Base-by-base conservation (phyloP, 2,888 invertebrate genomes). In the Tinea pellionella region DNA sequence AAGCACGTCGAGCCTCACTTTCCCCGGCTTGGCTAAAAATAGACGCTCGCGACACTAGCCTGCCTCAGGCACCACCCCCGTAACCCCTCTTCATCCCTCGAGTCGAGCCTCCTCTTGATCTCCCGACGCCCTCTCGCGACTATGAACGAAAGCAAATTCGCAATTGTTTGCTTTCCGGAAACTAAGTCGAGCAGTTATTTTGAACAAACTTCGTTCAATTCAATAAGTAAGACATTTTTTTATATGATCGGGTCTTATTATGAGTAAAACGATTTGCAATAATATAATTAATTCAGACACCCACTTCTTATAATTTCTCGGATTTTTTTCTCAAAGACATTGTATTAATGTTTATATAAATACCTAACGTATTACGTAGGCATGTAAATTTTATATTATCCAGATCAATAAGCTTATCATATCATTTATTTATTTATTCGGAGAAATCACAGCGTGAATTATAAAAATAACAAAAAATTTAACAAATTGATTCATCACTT, bases 21-120 rank as follows among this genome's bases (percentile, higher is more conserved):
- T 80, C 78, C 83, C 81, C 74, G 80, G 78, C 73, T 66, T 66
- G 64, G 72, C 85, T 85, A 86, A 84, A 85, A 85, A 85, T 85
- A 86, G 84, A 83, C 73, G 81, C 84, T 83, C 75, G 69, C 71
- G 68, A 71, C 72, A 70, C 70, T 71, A 72, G 72, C 70, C 71
- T 66, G 68, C 71, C 72, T 65, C 63, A 61, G 60, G 64, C 65
- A 62, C 66, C 24, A 24, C 24, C 63, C 29, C 63, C 65, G 61
- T 63, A 63, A 61, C 64, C 60, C 62, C 59, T 63, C 63, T 61
- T 60, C 61, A 63, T 59, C 61, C 62, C 60, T 61, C 61, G 62
- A 61, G 63, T 61, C 62, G 59, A 61, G 53, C 61, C 61, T 61
- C 47, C 47, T 47, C 16, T 15, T 63, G 59, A 60, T 63, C 62